A percentile compares a stretch with the other conserved stretches of the same genome.
These are phyloP conservation scores for Caenorhabditis sinica DNA, from an alignment of 2,888 invertebrate species.

Conservation along the genomic window DNA sequence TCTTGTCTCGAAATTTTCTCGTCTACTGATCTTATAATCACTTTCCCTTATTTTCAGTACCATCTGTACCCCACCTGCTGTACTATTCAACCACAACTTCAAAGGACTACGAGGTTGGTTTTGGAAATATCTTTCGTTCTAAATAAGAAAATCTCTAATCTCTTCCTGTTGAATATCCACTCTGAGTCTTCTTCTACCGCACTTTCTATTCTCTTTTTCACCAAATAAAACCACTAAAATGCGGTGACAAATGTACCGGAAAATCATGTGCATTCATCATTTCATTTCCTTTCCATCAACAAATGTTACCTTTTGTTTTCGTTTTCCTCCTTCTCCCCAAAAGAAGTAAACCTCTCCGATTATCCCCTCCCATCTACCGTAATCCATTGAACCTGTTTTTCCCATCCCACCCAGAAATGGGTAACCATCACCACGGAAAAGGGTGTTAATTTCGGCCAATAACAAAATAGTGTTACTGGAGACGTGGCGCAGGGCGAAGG, in stretches of 20 bases:
- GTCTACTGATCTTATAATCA: not conserved
- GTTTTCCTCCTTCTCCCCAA: constrained; percentile 22
- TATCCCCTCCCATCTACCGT: constrained; percentile 31
- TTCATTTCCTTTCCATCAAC: constrained; percentile 26
- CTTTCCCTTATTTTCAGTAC: not conserved
- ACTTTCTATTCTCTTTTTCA: constrained; percentile 8
- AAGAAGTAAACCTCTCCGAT: not conserved
- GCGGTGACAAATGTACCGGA: constrained; percentile 46
- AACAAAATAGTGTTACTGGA: constrained; percentile 26
- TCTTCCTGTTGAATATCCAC: constrained; percentile 1
- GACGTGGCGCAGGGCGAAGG: constrained; percentile 24
- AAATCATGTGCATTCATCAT: constrained; percentile 37
- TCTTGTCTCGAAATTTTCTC: not conserved
- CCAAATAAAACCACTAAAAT: constrained; percentile 28
- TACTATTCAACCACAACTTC: constrained; percentile 1
- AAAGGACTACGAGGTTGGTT: not conserved
- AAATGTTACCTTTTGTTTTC: constrained; percentile 37
- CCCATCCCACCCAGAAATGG: constrained; percentile 13
- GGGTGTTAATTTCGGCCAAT: constrained; percentile 56
- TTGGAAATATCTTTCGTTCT: too few relatives aligned
- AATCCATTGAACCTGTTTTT: constrained; percentile 31
- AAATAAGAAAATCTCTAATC: not conserved
- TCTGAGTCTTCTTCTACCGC: not conserved
- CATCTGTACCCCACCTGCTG: not conserved
- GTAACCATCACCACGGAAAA: too few relatives aligned